Evolutionary conservation across 2,888 invertebrate genomes (phyloP).

Genomic region (Drosophila leonis): DNA sequence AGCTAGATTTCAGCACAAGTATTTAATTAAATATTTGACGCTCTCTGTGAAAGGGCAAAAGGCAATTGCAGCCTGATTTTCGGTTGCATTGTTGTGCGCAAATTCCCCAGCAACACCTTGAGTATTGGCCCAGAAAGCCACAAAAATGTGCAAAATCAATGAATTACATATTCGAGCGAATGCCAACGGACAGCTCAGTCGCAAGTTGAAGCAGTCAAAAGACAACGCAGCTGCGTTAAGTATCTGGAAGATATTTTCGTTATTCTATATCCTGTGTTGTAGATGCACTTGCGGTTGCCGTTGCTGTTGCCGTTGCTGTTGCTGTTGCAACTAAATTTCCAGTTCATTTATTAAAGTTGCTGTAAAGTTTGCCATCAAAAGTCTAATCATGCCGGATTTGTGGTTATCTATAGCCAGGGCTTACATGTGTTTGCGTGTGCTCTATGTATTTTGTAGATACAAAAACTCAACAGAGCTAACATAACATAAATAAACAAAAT

Average conservation of each 20-base stretch:
- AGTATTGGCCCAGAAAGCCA: slow-evolving; percentile 21
- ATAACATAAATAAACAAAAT: slow-evolving; percentile 68
- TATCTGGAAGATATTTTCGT: slow-evolving; percentile 35
- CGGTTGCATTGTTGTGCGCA: slow-evolving; percentile 20
- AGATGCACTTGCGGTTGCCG: slow-evolving; percentile 52
- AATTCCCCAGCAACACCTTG: slow-evolving; percentile 53
- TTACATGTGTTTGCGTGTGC: slow-evolving; percentile 52
- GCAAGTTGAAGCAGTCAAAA: slow-evolving; percentile 16
- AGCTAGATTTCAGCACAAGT: slow-evolving; percentile 2
- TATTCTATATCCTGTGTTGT: slow-evolving; percentile 24
- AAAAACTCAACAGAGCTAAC: slow-evolving; percentile 64
- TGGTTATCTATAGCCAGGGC: slow-evolving; percentile 59
- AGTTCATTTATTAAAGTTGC: slow-evolving; percentile 73
- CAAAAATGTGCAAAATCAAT: slow-evolving; percentile 59
- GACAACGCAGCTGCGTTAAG: slow-evolving; percentile 42
- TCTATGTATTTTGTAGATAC: slow-evolving; percentile 53
- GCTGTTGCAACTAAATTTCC: slow-evolving; percentile 58
- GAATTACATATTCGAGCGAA: slow-evolving; percentile 48
- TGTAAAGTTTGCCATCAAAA: slow-evolving; percentile 67
- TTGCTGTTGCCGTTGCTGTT: slow-evolving; percentile 30
- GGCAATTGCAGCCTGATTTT: slow-evolving; percentile 23
- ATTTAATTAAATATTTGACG: slow-evolving; percentile 36
- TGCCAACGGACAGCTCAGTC: slow-evolving; percentile 17
- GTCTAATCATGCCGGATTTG: slow-evolving; percentile 73
- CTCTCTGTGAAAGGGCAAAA: slow-evolving; percentile 1